These are phyloP conservation scores for Drosophila malerkotliana DNA, from an alignment of 1,140 invertebrate genomes.

Conservation along the genomic window DNA sequence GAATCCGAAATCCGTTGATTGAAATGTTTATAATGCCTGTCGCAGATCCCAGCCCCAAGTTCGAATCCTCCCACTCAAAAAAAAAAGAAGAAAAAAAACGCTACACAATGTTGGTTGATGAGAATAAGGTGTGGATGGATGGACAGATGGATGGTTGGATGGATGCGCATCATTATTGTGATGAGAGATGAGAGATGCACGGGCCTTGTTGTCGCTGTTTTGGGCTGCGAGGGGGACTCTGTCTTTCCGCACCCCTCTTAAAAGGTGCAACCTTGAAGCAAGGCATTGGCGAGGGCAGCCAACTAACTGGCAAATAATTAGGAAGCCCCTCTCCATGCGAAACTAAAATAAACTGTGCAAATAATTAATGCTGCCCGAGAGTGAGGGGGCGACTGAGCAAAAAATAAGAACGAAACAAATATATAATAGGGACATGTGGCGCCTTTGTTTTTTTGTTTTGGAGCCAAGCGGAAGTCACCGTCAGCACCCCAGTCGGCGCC, in stretches of 20 bases:
- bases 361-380: conserved; percentile 59
- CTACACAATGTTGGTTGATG: conserved; percentile 55
- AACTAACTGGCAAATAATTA: conserved; percentile 64
- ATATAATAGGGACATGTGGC: conserved; percentile 66
- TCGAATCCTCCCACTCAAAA: conserved; percentile 49
- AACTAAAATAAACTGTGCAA: conserved; percentile 66
- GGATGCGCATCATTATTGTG: conserved; percentile 60
- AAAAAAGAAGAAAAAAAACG: conserved; percentile 23
- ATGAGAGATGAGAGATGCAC: conserved; percentile 21
- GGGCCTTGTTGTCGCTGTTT: conserved; percentile 29
- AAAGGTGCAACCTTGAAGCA: conserved; percentile 57
- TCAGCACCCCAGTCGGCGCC: conserved; percentile 34
- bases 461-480: conserved; percentile 49
- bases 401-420: conserved; percentile 14
- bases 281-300: conserved; percentile 24
- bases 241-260: conserved; percentile 12
- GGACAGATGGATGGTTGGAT: conserved; percentile 45
- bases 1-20: conserved; percentile 22
- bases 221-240: neutral
- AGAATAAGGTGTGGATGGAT: conserved; percentile 51
- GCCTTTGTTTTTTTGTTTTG: conserved; percentile 56
- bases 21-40: conserved; percentile 55
- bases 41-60: conserved; percentile 42
- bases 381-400: conserved; percentile 1
- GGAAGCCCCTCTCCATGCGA: conserved; percentile 21